phyloP scores from a whole-genome alignment of 1,140 invertebrate species.

The Oreohelix idahoensis region DNA sequence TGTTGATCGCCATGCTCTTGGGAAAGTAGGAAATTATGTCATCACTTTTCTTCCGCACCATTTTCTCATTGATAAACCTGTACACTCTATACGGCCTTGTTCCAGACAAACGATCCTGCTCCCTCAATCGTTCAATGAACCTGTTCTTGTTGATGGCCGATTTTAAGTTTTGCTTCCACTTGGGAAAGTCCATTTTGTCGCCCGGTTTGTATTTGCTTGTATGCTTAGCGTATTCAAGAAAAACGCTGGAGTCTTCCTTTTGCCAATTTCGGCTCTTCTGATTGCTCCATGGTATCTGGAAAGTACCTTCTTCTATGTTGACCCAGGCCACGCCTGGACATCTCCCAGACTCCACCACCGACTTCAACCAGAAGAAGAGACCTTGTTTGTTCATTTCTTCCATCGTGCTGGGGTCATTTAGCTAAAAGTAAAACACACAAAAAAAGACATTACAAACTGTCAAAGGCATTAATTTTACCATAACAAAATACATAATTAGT shows the following conservation, averaged over 20 bases:
- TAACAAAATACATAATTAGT: too few species aligned
- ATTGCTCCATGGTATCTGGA: constrained; percentile 11
- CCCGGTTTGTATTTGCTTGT: constrained; percentile 8
- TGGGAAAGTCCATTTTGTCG: constrained; percentile 3
- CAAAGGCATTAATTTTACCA: too few species aligned
- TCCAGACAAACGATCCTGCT: not conserved
- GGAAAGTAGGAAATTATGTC: not conserved
- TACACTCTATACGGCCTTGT: constrained; percentile 16
- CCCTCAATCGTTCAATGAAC: not conserved
- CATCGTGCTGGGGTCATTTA: not conserved
- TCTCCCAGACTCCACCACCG: not conserved
- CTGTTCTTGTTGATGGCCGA: constrained; percentile 18
- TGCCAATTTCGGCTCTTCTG: constrained; percentile 18
- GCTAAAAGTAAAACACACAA: too few species aligned
- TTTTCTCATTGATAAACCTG: not conserved
- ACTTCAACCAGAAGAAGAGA: not conserved
- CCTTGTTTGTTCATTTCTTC: not conserved
- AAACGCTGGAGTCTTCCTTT: constrained; percentile 1
- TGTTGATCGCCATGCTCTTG: not conserved
- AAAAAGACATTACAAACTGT: too few species aligned
- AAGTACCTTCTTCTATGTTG: not conserved
- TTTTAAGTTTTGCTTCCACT: constrained; percentile 5
- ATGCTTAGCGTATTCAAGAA: constrained; percentile 24
- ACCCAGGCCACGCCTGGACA: constrained; percentile 16
- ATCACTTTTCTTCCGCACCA: not conserved